A percentile compares a stretch with the other conserved stretches of the same genome.
Evolutionary conservation across 2,888 invertebrate genomes (phyloP).

Genomic region (Enchytraeus crypticus): DNA sequence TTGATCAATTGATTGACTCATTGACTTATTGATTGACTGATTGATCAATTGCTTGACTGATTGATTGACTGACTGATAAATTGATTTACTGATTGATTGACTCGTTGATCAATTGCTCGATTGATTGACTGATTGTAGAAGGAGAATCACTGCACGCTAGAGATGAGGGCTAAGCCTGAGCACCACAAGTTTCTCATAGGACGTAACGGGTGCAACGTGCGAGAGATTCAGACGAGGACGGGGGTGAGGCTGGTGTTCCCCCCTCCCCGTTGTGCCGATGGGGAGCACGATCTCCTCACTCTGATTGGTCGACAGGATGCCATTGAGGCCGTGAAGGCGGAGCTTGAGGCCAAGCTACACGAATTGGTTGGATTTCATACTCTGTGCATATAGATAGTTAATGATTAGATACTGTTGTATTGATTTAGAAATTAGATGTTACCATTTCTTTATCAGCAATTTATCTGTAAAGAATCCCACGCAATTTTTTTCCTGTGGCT

Average conservation of each 20-base stretch:
- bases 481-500: too few relatives aligned
- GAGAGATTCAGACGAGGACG: slow-evolving; percentile 68
- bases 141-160: slow-evolving; percentile 73
- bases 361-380: slow-evolving; percentile 60
- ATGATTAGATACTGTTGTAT: background rate
- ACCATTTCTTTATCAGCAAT: too few relatives aligned
- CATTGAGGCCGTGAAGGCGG: slow-evolving; percentile 66
- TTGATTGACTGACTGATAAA: too few relatives aligned
- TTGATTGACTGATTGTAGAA: too few relatives aligned
- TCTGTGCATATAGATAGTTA: background rate
- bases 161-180: slow-evolving; percentile 81
- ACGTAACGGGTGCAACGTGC: slow-evolving; percentile 59
- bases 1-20: too few relatives aligned
- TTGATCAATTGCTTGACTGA: too few relatives aligned
- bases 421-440: too few relatives aligned
- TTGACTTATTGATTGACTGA: too few relatives aligned
- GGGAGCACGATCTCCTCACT: slow-evolving; percentile 71
- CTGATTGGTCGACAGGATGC: slow-evolving; percentile 87
- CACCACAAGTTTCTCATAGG: slow-evolving; percentile 97
- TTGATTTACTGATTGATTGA: too few relatives aligned
- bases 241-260: slow-evolving; percentile 81
- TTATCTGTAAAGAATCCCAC: too few relatives aligned
- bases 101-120: too few relatives aligned
- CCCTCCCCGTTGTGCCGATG: slow-evolving; percentile 55
- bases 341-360: slow-evolving; percentile 74